Percentiles rank a stretch among this genome's conserved stretches.
Evolutionary conservation across 2,113 vertebrate species (phyloP).

Genomic region (Gavia stellata): DNA sequence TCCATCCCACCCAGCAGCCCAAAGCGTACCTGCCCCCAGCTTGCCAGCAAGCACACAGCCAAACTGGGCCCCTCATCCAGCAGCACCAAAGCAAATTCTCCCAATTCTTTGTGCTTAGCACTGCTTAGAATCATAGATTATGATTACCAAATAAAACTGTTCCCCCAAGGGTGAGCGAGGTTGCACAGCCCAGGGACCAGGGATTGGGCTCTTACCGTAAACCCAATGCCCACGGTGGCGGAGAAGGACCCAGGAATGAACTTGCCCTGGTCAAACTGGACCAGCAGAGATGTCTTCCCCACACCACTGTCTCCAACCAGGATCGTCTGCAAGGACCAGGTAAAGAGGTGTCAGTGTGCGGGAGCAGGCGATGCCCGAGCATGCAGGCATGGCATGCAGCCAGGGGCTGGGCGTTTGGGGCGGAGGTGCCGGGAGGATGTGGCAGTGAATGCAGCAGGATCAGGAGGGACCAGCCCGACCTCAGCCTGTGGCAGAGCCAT

Average conservation of each 20-base stretch:
- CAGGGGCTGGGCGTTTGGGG: fast-evolving
- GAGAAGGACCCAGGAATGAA: constrained; percentile 92
- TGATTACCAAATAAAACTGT: background rate
- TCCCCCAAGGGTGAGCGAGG: background rate
- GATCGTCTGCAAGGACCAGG: constrained; percentile 79
- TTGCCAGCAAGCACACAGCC: background rate
- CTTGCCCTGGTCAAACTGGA: constrained; percentile 94
- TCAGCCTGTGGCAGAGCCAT: fast-evolving
- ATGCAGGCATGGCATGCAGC: fast-evolving
- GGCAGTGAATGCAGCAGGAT: background rate
- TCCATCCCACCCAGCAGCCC: background rate
- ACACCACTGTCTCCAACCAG: constrained; percentile 90
- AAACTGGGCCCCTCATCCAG: background rate
- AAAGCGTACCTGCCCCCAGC: fast-evolving
- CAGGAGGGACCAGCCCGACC: background rate
- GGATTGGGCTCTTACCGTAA: constrained; percentile 79
- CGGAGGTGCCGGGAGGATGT: background rate
- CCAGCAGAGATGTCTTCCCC: constrained; percentile 88
- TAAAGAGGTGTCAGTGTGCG: background rate
- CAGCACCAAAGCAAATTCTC: background rate
- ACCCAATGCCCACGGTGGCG: constrained; percentile 89
- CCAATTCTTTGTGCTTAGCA: background rate
- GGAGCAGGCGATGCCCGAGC: background rate
- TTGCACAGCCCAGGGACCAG: background rate
- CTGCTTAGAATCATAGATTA: fast-evolving